Percentiles rank a stretch among this genome's conserved stretches.
phyloP scores from a whole-genome alignment of 2,113 vertebrate species.

The Calypte anna region DNA sequence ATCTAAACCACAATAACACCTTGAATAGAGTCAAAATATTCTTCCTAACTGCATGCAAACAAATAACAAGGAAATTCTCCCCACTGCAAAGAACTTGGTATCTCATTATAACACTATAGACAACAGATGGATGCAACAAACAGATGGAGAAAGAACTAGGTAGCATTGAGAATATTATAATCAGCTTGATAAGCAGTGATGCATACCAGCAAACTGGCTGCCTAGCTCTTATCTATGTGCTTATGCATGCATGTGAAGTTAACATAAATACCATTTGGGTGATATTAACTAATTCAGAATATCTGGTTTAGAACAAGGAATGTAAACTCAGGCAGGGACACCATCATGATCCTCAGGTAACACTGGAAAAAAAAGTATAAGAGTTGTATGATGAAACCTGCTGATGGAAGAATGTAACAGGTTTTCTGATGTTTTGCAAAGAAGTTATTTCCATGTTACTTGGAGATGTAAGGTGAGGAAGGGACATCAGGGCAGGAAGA shows the following conservation, averaged over 20 bases:
- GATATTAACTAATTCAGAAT: not conserved
- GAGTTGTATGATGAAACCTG: not conserved
- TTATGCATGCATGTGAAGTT: not conserved
- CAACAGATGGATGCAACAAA: constrained; percentile 49
- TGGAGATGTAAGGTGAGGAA: not conserved
- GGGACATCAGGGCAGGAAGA: not conserved
- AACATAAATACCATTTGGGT: not conserved
- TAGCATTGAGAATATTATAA: constrained; percentile 59
- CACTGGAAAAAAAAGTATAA: not conserved
- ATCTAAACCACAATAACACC: not conserved
- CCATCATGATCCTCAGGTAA: not conserved
- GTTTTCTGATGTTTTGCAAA: not conserved
- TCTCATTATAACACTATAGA: constrained; percentile 52
- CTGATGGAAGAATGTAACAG: not conserved
- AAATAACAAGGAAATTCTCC: constrained; percentile 29
- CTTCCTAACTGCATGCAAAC: not conserved
- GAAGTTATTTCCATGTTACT: not conserved
- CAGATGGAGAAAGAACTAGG: constrained; percentile 66
- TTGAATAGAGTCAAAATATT: not conserved
- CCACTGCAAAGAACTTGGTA: not conserved
- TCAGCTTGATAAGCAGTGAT: constrained; percentile 57
- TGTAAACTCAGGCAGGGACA: not conserved
- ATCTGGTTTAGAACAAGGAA: not conserved
- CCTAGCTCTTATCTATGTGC: constrained; percentile 14
- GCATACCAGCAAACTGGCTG: constrained; percentile 42